These are phyloP conservation scores for Otis tarda DNA, from an alignment of 2,113 vertebrate species.

Conservation along the genomic window DNA sequence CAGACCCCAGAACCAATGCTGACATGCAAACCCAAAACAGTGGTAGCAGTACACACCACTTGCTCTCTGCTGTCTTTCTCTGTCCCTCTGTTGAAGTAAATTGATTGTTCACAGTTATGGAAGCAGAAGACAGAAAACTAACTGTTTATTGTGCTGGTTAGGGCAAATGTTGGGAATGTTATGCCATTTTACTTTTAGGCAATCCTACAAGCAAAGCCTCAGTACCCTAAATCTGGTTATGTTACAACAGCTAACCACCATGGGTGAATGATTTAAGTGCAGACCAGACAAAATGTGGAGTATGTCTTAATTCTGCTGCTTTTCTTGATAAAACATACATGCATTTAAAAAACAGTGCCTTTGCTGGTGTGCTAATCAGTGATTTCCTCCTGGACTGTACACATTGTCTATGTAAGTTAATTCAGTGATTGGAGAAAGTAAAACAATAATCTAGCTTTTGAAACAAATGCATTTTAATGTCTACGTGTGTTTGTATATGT, in stretches of 20 bases:
- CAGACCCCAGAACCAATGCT: neutral
- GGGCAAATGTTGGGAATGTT: neutral
- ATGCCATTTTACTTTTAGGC: neutral
- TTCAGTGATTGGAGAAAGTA: neutral
- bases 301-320: neutral
- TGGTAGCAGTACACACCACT: neutral
- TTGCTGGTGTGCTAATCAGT: neutral
- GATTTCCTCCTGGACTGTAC: neutral
- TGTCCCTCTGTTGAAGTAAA: neutral
- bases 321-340: neutral
- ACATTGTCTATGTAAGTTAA: neutral
- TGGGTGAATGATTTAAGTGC: neutral
- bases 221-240: neutral
- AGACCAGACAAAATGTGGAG: neutral
- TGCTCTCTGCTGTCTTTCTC: neutral
- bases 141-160: neutral
- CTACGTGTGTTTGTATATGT: rapidly evolving
- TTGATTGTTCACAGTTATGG: neutral
- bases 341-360: neutral
- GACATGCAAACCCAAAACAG: neutral
- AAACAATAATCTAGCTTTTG: neutral
- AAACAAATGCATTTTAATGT: neutral
- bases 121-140: neutral
- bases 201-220: neutral
- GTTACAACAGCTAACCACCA: neutral